Evolutionary conservation across 2,113 vertebrate species (phyloP).

Genomic region (Pycnonotus jocosus): DNA sequence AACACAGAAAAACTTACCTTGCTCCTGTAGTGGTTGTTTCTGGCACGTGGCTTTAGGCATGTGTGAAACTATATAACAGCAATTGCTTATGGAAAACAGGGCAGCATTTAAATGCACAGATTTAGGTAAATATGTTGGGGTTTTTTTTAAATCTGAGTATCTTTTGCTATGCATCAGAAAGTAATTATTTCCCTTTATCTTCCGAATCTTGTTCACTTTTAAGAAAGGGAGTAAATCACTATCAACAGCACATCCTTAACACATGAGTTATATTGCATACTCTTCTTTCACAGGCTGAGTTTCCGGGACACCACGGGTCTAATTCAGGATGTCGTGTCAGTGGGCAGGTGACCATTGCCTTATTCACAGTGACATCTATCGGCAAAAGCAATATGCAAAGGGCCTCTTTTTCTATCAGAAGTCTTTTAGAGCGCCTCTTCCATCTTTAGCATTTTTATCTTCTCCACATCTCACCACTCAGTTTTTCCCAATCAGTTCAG

Average conservation of each 20-base stretch:
- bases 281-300: not conserved
- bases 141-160: not conserved
- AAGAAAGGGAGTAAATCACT: not conserved
- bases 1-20: not conserved
- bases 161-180: not conserved
- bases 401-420: not conserved
- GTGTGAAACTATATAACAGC: not conserved
- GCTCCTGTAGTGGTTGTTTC: not conserved
- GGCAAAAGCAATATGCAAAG: not conserved
- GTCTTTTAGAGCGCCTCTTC: accelerated
- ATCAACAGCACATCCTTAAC: not conserved
- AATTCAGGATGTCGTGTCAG: accelerated
- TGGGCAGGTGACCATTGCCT: not conserved
- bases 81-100: not conserved
- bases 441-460: not conserved
- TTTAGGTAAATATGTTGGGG: not conserved
- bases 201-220: not conserved
- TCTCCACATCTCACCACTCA: not conserved
- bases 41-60: not conserved
- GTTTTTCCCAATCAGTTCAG: not conserved
- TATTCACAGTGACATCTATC: constrained; percentile 27
- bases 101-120: not conserved
- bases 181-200: not conserved
- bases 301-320: accelerated
- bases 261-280: accelerated